Evolutionary conservation across 2,113 vertebrate genomes (phyloP).

Genomic region (Myocastor coypus): DNA sequence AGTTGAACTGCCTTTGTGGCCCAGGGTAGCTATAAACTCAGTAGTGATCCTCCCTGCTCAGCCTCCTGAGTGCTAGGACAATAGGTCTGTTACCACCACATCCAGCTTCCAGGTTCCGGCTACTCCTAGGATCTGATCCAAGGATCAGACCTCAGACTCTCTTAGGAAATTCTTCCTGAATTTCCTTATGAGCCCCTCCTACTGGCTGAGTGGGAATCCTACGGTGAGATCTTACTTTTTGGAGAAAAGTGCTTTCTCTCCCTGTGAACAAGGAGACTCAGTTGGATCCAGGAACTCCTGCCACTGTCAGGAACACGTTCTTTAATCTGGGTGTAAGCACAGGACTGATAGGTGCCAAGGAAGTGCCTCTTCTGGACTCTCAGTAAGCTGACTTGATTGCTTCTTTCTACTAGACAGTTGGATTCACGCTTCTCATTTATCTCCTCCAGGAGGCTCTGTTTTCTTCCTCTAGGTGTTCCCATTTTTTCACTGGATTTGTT

Average conservation of each 20-base stretch:
- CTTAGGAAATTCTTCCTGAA: not conserved
- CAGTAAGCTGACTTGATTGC: slow-evolving; percentile 79
- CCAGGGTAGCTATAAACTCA: not conserved
- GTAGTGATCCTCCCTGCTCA: not conserved
- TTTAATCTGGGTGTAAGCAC: not conserved
- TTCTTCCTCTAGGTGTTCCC: slow-evolving; percentile 69
- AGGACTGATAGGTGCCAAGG: not conserved
- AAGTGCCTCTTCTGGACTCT: slow-evolving; percentile 88
- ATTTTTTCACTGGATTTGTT: not conserved
- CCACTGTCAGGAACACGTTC: slow-evolving; percentile 38
- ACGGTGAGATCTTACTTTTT: slow-evolving; percentile 81
- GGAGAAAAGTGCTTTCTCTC: slow-evolving; percentile 87
- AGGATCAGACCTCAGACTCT: not conserved
- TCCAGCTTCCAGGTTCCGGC: not conserved
- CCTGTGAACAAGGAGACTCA: not conserved
- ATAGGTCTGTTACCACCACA: not conserved
- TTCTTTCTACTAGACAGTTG: slow-evolving; percentile 87
- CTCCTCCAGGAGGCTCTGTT: slow-evolving; percentile 78
- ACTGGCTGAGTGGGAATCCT: not conserved
- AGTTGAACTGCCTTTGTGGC: not conserved
- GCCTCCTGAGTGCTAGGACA: not conserved
- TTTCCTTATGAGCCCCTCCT: not conserved
- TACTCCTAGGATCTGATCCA: too few species aligned
- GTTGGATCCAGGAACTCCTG: slow-evolving; percentile 74
- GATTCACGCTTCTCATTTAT: slow-evolving; percentile 87